Conservation (phyloP, 2,888 invertebrate species). For the Thelaira solivaga region DNA sequence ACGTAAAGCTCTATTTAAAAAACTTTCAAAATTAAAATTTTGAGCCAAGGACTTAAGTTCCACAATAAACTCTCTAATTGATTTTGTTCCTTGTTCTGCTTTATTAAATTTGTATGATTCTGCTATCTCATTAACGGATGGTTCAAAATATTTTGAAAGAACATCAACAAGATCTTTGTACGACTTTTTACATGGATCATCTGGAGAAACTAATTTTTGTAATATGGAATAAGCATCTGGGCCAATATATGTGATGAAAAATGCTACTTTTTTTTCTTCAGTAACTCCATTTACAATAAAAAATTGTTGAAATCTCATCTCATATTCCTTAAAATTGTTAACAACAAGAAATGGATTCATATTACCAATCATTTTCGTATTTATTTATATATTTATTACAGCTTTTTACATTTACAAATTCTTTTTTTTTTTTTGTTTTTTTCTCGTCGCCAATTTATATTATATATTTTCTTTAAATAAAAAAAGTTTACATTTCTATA, state of each 20-base stretch:
- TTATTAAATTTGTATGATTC: conserved; percentile 48
- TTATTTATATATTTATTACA: too few species aligned
- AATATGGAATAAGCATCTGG: conserved; percentile 23
- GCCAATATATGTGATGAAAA: conserved; percentile 33
- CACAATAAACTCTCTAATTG: conserved; percentile 30
- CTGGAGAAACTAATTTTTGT: conserved; percentile 12
- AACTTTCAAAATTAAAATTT: conserved; percentile 38
- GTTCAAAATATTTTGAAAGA: conserved; percentile 40
- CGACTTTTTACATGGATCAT: conserved; percentile 18
- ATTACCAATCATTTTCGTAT: conserved; percentile 53
- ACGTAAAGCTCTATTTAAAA: background rate
- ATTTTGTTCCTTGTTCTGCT: conserved; percentile 35
- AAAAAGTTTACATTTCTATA: too few species aligned
- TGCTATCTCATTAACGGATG: conserved; percentile 17
- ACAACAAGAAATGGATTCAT: conserved; percentile 53
- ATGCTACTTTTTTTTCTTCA: conserved; percentile 15
- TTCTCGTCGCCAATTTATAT: too few species aligned
- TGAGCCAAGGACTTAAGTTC: conserved; percentile 39
- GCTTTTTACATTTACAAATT: too few species aligned
- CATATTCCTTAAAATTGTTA: conserved; percentile 48
- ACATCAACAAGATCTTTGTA: conserved; percentile 27
- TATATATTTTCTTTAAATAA: too few species aligned
- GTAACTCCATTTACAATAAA: conserved; percentile 10
- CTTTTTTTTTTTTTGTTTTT: too few species aligned
- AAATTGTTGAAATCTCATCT: conserved; percentile 46